A percentile compares a stretch with the other conserved stretches of the same genome.
phyloP scores from a whole-genome alignment of 2,113 vertebrate genomes.

The Oceanodroma tethys region DNA sequence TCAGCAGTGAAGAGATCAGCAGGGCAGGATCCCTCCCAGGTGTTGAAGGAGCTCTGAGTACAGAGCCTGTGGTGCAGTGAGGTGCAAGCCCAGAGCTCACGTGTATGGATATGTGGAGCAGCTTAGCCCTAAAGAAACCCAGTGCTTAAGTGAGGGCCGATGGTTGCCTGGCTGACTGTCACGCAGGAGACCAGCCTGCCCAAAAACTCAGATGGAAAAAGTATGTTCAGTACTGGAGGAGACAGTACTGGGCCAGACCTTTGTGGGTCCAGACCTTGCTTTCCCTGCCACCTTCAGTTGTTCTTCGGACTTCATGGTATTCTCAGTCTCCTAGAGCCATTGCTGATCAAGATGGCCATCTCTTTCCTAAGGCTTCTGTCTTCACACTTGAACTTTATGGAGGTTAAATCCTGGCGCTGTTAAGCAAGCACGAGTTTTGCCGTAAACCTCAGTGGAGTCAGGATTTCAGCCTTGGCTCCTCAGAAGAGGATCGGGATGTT shows the following conservation, averaged over 20 bases:
- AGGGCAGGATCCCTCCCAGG: not conserved
- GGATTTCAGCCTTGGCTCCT: conserved; percentile 12
- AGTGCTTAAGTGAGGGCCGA: not conserved
- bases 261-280: not conserved
- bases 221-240: not conserved
- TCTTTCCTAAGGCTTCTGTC: not conserved
- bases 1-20: not conserved
- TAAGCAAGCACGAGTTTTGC: not conserved
- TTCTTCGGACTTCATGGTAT: not conserved
- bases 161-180: not conserved
- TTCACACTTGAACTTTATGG: not conserved
- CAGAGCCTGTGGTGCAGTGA: not conserved
- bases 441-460: not conserved
- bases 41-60: not conserved
- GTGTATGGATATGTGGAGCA: not conserved
- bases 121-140: not conserved
- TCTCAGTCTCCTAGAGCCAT: not conserved
- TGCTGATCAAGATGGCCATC: not conserved
- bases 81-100: not conserved
- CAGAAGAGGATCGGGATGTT: not conserved
- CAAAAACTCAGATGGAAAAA: not conserved
- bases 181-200: not conserved
- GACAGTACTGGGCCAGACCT: not conserved
- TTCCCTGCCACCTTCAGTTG: not conserved
- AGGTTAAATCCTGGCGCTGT: not conserved